phyloP scores from a whole-genome alignment of 1,140 invertebrate species.

The Drosophila willistoni region DNA sequence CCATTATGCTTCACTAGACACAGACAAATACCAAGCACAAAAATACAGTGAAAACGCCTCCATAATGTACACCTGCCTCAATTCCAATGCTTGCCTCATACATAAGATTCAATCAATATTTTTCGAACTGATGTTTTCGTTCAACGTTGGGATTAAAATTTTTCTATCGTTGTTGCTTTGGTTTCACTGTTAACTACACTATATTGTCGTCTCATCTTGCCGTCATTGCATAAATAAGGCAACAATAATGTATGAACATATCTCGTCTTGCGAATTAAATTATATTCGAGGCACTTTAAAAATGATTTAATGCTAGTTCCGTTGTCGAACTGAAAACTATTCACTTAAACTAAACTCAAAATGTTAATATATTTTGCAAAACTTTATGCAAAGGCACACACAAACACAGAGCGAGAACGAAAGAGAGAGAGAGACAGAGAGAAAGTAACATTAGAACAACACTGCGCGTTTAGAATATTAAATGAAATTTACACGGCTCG shows the following conservation, averaged over 20 bases:
- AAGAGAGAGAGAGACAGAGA: neutral
- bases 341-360: constrained; percentile 75
- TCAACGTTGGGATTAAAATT: too few relatives aligned
- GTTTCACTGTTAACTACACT: neutral
- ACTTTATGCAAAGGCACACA: constrained; percentile 49
- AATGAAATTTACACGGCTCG: constrained; percentile 64
- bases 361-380: constrained; percentile 64
- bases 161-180: too few relatives aligned
- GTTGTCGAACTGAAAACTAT: constrained; percentile 48
- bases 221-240: neutral
- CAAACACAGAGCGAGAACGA: neutral
- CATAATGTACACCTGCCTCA: neutral
- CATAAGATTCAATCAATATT: too few relatives aligned
- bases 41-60: constrained; percentile 7
- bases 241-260: constrained; percentile 42
- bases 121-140: too few relatives aligned
- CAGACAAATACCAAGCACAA: constrained; percentile 10
- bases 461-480: constrained; percentile 61
- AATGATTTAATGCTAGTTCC: constrained; percentile 70
- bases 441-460: constrained; percentile 17
- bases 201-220: neutral
- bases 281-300: constrained; percentile 68
- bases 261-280: constrained; percentile 66
- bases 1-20: constrained; percentile 38
- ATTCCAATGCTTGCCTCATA: too few relatives aligned